phyloP scores from a whole-genome alignment of 2,113 vertebrate species.

The Mormoops blainvillei region DNA sequence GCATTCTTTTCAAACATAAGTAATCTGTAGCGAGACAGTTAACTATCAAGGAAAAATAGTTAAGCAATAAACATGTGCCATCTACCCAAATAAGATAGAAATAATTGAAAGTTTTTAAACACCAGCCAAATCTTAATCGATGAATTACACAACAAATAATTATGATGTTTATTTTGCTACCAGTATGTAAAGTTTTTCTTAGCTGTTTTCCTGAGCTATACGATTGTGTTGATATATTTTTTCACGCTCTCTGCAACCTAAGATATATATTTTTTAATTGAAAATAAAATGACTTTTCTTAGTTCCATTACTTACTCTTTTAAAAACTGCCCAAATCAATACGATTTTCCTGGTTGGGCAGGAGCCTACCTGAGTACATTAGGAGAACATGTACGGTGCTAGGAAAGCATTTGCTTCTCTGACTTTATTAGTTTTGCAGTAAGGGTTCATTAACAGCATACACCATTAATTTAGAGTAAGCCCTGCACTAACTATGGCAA shows the following conservation, averaged over 20 bases:
- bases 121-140: not conserved
- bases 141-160: not conserved
- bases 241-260: not conserved
- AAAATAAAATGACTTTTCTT: conserved; percentile 37
- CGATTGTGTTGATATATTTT: not conserved
- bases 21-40: not conserved
- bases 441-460: conserved; percentile 26
- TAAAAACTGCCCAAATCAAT: conserved; percentile 40
- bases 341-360: conserved; percentile 3
- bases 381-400: not conserved
- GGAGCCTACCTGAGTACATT: not conserved
- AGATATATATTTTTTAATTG: not conserved
- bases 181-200: not conserved
- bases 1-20: not conserved
- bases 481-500: conserved; percentile 13
- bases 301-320: not conserved
- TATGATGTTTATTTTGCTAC: not conserved
- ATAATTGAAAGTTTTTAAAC: not conserved
- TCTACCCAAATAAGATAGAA: not conserved
- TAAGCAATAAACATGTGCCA: not conserved
- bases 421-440: not conserved
- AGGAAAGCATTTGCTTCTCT: not conserved
- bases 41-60: not conserved
- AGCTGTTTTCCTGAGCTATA: not conserved
- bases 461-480: conserved; percentile 26